phyloP scores from a whole-genome alignment of 92 coral and sea anemone species.

The Meandrina meandrites region DNA sequence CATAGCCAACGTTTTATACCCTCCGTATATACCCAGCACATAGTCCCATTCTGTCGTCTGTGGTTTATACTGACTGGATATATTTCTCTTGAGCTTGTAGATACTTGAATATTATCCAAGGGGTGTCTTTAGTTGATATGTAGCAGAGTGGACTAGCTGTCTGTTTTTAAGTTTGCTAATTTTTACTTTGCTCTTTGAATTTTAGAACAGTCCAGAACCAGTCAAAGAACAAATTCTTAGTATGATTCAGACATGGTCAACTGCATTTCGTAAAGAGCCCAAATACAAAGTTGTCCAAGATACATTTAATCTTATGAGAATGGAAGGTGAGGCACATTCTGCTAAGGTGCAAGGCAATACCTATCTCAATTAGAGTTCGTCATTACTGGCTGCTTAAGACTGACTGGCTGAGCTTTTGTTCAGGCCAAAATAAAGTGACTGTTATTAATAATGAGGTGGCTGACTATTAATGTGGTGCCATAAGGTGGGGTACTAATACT shows the following conservation, averaged over 20 bases:
- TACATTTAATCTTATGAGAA: slow-evolving; percentile 91
- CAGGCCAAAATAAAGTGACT: not conserved
- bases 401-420: not conserved
- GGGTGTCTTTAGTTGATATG: not conserved
- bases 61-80: too few relatives aligned
- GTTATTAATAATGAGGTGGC: not conserved
- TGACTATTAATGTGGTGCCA: not conserved
- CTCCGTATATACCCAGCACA: too few relatives aligned
- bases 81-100: not conserved
- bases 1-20: too few relatives aligned
- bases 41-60: too few relatives aligned
- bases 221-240: slow-evolving; percentile 78
- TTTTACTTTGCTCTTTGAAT: not conserved
- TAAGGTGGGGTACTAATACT: not conserved
- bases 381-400: too few relatives aligned
- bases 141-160: not conserved
- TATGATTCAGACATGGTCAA: slow-evolving; percentile 91
- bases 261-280: slow-evolving; percentile 92
- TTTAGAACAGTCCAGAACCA: slow-evolving; percentile 76
- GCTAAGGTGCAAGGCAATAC: not conserved
- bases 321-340: slow-evolving; percentile 78
- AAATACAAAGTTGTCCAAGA: slow-evolving; percentile 94
- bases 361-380: not conserved
- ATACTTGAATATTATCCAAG: not conserved
- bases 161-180: not conserved